Conservation (phyloP, 2,797 vertebrate genomes). For the Margarornis squamiger region DNA sequence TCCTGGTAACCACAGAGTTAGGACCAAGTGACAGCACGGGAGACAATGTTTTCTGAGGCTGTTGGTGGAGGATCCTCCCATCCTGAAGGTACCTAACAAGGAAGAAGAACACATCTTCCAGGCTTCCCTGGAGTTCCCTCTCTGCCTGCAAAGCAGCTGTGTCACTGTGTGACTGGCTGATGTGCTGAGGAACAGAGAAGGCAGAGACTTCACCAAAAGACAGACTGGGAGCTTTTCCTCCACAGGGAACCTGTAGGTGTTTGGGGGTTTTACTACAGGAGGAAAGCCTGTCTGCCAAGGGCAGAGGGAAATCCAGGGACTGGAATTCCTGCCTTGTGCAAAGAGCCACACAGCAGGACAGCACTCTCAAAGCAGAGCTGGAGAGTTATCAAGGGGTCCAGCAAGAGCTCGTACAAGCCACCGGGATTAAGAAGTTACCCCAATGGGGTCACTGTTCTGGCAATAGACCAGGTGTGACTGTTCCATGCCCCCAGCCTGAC, state of each 20-base stretch:
- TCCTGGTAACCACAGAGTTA: not conserved
- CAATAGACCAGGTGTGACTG: not conserved
- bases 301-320: not conserved
- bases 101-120: not conserved
- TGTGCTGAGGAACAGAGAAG: not conserved
- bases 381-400: not conserved
- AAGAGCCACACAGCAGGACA: not conserved
- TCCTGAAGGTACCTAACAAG: not conserved
- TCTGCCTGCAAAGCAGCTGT: not conserved
- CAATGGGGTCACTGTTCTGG: not conserved
- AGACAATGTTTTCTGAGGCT: not conserved
- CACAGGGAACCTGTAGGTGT: not conserved
- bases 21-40: not conserved
- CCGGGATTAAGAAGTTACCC: not conserved
- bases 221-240: not conserved
- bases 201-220: not conserved
- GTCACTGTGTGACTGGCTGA: not conserved
- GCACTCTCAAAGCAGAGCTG: not conserved
- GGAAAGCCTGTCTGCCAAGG: not conserved
- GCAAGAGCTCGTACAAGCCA: not conserved
- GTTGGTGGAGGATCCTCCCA: not conserved
- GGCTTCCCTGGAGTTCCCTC: not conserved
- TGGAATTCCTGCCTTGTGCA: not conserved
- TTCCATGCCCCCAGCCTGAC: not conserved
- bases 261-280: not conserved